A percentile compares a stretch with the other conserved stretches of the same genome.
Evolutionary conservation across 2,113 vertebrate genomes (phyloP).

Genomic region (Odontesthes bonariensis): DNA sequence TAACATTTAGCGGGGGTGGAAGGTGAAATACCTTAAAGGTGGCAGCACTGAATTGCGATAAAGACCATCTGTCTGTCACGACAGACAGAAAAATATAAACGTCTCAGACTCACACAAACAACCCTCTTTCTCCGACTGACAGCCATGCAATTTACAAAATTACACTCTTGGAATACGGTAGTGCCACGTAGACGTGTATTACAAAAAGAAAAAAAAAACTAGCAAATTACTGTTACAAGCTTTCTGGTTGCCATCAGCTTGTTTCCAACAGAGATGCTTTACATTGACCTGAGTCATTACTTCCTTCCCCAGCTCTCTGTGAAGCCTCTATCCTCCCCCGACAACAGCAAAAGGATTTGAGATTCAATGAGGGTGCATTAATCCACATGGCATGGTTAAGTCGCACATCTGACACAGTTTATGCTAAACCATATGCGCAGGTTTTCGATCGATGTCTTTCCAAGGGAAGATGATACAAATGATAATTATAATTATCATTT

Average conservation of each 20-base stretch:
- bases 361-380: not conserved
- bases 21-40: not conserved
- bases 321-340: not conserved
- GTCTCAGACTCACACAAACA: not conserved
- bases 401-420: not conserved
- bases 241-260: not conserved
- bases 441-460: not conserved
- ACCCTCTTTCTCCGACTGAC: not conserved
- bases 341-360: not conserved
- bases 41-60: constrained; percentile 9
- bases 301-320: not conserved
- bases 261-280: not conserved
- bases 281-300: constrained; percentile 3
- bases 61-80: constrained; percentile 16
- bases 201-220: not conserved
- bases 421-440: not conserved
- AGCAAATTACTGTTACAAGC: not conserved
- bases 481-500: too few relatives aligned
- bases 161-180: not conserved
- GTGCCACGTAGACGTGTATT: not conserved
- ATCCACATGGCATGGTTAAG: too few relatives aligned
- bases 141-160: not conserved
- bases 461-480: too few relatives aligned
- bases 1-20: not conserved
- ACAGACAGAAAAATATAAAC: not conserved